phyloP scores from a whole-genome alignment of 2,797 vertebrate genomes.

The Peromyscus attwateri region DNA sequence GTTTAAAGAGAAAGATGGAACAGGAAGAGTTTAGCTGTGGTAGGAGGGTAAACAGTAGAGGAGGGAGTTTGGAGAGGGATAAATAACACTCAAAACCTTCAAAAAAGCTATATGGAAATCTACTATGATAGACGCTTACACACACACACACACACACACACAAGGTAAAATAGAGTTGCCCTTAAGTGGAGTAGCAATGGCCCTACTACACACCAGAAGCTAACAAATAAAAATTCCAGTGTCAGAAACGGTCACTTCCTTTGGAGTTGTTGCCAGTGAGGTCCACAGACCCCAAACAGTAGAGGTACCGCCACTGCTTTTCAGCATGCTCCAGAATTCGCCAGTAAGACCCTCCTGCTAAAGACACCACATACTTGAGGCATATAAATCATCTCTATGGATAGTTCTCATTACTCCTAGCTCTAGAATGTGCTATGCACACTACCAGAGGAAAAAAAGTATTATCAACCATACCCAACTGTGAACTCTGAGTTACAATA shows the following conservation, averaged over 20 bases:
- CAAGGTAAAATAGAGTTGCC: neutral
- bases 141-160: neutral
- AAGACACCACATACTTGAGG: neutral
- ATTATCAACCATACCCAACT: neutral
- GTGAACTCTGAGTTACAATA: neutral
- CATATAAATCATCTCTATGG: neutral
- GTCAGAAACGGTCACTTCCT: neutral
- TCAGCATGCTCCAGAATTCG: neutral
- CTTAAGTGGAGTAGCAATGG: neutral
- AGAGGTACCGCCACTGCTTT: neutral
- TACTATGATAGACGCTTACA: neutral
- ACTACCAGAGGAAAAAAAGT: neutral
- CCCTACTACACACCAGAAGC: no score
- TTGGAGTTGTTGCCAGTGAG: no score
- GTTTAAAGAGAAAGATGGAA: neutral
- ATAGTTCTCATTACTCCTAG: no score
- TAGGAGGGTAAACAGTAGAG: neutral
- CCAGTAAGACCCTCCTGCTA: neutral
- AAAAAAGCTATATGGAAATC: neutral
- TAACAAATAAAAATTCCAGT: neutral
- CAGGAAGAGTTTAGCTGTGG: neutral
- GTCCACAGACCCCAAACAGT: neutral
- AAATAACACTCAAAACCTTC: no score
- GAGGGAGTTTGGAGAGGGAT: no score
- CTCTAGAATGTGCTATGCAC: no score